Conservation (phyloP, 2,888 invertebrate species). For the Daptonema setosum region DNA sequence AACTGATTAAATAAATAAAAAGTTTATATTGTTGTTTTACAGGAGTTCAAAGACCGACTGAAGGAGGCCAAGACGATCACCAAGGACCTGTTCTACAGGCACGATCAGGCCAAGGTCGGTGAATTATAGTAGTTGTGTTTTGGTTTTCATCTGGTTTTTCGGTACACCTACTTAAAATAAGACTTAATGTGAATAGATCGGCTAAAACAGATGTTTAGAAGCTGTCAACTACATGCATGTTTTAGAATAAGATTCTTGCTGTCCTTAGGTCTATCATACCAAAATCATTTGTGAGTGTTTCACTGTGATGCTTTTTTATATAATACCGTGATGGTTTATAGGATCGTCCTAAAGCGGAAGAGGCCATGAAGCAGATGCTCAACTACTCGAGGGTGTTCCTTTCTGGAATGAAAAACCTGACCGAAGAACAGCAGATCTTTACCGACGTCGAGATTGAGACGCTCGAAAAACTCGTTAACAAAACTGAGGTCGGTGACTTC, state of each 20-base stretch:
- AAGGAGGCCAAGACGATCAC: slow-evolving; percentile 14
- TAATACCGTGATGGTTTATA: no score
- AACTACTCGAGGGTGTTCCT: slow-evolving; percentile 61
- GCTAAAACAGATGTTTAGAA: no score
- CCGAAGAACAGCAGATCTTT: slow-evolving; percentile 45
- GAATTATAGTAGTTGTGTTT: no score
- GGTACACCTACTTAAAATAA: no score
- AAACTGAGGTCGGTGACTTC: slow-evolving; percentile 39
- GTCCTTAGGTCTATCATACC: no score
- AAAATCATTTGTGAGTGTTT: no score
- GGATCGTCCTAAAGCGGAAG: slow-evolving; percentile 68
- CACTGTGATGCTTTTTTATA: no score
- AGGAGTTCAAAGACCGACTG: slow-evolving; percentile 16
- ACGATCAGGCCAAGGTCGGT: slow-evolving; percentile 14
- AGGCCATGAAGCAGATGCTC: slow-evolving; percentile 53
- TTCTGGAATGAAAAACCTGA: slow-evolving; percentile 47
- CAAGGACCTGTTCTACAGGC: slow-evolving; percentile 14
- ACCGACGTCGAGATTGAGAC: slow-evolving; percentile 63
- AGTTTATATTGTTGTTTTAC: background rate
- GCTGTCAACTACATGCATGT: no score
- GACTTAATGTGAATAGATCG: no score
- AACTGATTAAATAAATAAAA: background rate
- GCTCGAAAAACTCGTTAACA: slow-evolving; percentile 56
- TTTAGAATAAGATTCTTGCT: no score
- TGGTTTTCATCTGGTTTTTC: no score